Evolutionary conservation across 2,113 vertebrate genomes (phyloP).

Genomic region (Brienomyrus brachyistius): DNA sequence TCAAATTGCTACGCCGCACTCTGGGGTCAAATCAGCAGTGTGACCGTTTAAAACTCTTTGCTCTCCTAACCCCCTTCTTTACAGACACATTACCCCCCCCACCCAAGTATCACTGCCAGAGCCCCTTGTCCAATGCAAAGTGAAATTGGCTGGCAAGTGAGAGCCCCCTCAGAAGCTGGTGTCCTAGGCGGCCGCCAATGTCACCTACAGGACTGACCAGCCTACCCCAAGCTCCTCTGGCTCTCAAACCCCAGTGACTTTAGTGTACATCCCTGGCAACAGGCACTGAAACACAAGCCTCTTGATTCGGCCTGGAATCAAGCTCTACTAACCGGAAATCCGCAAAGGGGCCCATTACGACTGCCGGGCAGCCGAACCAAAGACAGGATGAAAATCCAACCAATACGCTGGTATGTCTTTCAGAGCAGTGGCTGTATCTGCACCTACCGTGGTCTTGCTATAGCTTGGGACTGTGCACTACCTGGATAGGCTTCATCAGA

Average conservation of each 20-base stretch:
- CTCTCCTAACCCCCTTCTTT: neutral
- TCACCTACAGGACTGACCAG: neutral
- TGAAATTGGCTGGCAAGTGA: neutral
- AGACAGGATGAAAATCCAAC: neutral
- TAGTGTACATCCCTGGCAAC: neutral
- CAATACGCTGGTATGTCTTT: neutral
- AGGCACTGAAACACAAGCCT: neutral
- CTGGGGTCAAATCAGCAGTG: neutral
- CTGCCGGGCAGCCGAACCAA: neutral
- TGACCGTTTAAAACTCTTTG: neutral
- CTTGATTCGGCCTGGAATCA: neutral
- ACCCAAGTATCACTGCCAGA: neutral
- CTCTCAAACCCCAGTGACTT: neutral
- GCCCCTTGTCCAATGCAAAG: neutral
- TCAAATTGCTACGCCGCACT: neutral
- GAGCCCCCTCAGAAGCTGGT: neutral
- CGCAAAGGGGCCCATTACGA: neutral
- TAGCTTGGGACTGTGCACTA: neutral
- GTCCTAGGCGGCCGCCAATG: neutral
- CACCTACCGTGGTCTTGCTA: neutral
- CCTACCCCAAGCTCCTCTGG: neutral
- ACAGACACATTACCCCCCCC: neutral
- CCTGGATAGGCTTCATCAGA: neutral
- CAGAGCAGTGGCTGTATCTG: neutral
- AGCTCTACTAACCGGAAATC: neutral